These are phyloP conservation scores for Decapterus maruadsi DNA, from an alignment of 2,797 vertebrate species.

Conservation along the genomic window DNA sequence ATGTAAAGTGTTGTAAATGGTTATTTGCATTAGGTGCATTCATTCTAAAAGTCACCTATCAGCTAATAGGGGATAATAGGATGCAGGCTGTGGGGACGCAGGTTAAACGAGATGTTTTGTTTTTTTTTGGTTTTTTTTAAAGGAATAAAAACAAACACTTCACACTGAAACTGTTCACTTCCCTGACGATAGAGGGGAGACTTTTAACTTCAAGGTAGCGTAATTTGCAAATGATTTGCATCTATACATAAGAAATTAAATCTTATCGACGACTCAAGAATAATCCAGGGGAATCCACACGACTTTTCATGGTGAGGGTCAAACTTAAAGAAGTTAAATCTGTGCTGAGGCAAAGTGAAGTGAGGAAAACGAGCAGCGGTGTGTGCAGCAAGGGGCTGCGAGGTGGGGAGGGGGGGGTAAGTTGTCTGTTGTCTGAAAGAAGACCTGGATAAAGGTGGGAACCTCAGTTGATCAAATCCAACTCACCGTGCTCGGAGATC, in stretches of 20 bases:
- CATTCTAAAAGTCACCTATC: conserved; percentile 41
- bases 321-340: background rate
- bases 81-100: conserved; percentile 22
- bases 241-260: background rate
- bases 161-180: background rate
- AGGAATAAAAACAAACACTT: conserved; percentile 23
- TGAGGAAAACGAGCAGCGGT: background rate
- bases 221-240: background rate
- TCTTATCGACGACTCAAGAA: background rate
- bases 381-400: background rate
- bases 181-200: background rate
- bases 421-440: conserved; percentile 16
- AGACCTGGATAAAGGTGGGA: background rate
- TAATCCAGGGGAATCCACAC: conserved; percentile 3
- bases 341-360: conserved; percentile 7
- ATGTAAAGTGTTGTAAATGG: conserved; percentile 14
- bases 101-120: background rate
- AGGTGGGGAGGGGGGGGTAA: background rate
- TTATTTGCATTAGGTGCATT: conserved; percentile 17
- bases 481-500: conserved; percentile 94
- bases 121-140: background rate
- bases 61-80: conserved; percentile 15
- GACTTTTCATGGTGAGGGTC: background rate
- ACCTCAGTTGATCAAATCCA: conserved; percentile 50
- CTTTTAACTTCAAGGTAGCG: background rate